Evolutionary conservation across 2,797 vertebrate genomes (phyloP), one percentile per base, ranked within the genome.

Genomic region (Luscinia luscinia): DNA sequence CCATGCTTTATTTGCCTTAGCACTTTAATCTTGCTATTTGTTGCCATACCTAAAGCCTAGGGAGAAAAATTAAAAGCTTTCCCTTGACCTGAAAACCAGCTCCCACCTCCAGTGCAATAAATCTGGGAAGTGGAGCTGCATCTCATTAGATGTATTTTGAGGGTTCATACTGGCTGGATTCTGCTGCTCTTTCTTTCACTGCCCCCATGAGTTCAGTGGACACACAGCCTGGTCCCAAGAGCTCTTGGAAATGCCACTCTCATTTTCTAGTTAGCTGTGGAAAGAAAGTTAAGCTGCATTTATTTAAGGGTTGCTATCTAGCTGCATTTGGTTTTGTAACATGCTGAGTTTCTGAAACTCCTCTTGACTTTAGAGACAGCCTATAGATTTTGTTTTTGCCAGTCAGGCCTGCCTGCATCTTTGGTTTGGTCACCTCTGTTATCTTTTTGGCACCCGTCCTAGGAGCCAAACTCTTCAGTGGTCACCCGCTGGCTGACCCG

Each of bases 1-100:
- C 13, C 0, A 0, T 11, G 55, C 34, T 93, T 83, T 59, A 55
- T 78, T 80, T 72, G 19, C 58, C 48, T 63, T 28, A 46, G 48
- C 66, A 67, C 68, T 89, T 91, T 30, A n/a, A 38, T 75, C 48
- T 83, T 43, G 73, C 69, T 89, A 24, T 87, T 89, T 86, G 48
- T 81, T 36, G 22, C 51, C 48, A 8, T 89, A 80, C 41, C 78
- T 90, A 83, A 92, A 85, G 46, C 66, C 32, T 19, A 55, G 1
- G 2, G 69, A 94, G 79, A 84, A 62, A 81, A 90, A 92, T 27
- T 13, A 80, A 85, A 91, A 84, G 78, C 78, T 85, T 91, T 89
- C 54, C 2, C 3, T 75, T 91, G 79, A 89, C 89, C 83, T 41
- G 38, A 86, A 91, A 85, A 93, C 51, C 69, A 52, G 74, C 46